Base-by-base conservation (phyloP, 2,888 invertebrate species). In the Eueremaeus valkanovi region DNA sequence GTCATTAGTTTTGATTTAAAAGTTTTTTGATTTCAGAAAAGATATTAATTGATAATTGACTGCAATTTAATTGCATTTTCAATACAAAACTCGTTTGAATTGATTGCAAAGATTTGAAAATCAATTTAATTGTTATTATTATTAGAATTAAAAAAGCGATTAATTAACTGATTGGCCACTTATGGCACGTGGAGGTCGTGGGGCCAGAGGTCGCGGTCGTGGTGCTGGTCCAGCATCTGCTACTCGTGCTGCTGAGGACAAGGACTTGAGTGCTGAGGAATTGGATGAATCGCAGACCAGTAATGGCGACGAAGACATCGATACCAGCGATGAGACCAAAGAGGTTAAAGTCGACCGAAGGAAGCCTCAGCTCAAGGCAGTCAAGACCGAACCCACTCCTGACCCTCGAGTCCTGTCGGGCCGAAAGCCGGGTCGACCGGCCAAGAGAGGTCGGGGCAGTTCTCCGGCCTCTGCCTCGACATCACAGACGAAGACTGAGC, bases 341-440 rank as follows among this genome's bases (percentile, higher is more conserved):
- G 70, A 42, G 11, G 29, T 70, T 13, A 70, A 70, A 45, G 29
- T 70, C 18, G 70, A 70, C 29, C 36, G 70, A 42, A 42, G 70
- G 21, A 70, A 70, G 36, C 70, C 70, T 45, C 70, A 70, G 42
- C 29, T 70, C 45, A 42, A 70, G 45, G 11, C 40, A n/a, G n/a
- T n/a, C 2, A 70, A 70, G 21, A 9, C 70, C 1, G 45, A 70
- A 36, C 70, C 70, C 3, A 42, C n/a, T 13, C 45, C 29, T 18
- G 70, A 42, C 1, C 16, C 24, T 0, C 27, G 11, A 11, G 13
- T 2, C 11, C 0, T n/a, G 61, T 29, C 29, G 11, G 66, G 21
- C 16, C n/a, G 24, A 66, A 66, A 40, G 40, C 66, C 66, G 40
- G 66, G 66, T 21, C 36, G 66, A 45, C 70, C 70, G 1, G 8